Evolutionary conservation across 1,140 invertebrate species (phyloP), one percentile per base, ranked within the genome.

Genomic region (Drosophila punjabiensis): DNA sequence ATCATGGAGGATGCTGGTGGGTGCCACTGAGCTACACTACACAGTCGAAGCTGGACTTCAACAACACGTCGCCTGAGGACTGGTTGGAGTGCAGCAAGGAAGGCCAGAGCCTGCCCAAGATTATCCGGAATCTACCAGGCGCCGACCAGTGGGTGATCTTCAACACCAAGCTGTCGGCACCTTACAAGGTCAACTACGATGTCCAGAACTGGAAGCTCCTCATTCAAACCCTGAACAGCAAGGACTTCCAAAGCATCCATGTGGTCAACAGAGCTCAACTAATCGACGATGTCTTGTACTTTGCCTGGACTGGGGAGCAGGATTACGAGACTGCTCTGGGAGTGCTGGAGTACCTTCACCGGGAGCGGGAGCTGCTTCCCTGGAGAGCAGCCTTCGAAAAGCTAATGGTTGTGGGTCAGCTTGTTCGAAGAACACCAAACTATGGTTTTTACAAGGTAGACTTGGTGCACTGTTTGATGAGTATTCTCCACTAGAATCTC

Each of bases 111-210:
- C 20, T 16, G 20, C 47, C 47, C 20, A 48, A 48, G 7, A 48
- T 7, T 6, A 91, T 94, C 30, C 60, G 76, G 4, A 20, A 56
- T 1, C 11, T 52, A 18, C 81, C 75, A 1, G 58, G 24, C 14
- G 60, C 81, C 5, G 82, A 94, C 33, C 93, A 95, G 16, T 96
- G 96, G 95, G 64, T 96, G 2, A 89, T 96, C 30, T 94, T 95
- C 48, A 96, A 96, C 79, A 84, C 95, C 16, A 93, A 95, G 81
- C 79, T 95, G 58, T 92, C 94, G 58, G 94, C 95, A 88, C 95
- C 96, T 18, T 97, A 96, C 93, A 94, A 96, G 74, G 95, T 97
- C 6, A 96, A 96, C 88, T 97, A 97, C 92, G 96, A 97, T 81
- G 67, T 92, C 3, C 82, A 93, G n/a, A 96, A 96, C 82, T 97